Evolutionary conservation across 2,888 invertebrate species (phyloP), one percentile per base, ranked within the genome.

Genomic region (Monoplex corrugatus): DNA sequence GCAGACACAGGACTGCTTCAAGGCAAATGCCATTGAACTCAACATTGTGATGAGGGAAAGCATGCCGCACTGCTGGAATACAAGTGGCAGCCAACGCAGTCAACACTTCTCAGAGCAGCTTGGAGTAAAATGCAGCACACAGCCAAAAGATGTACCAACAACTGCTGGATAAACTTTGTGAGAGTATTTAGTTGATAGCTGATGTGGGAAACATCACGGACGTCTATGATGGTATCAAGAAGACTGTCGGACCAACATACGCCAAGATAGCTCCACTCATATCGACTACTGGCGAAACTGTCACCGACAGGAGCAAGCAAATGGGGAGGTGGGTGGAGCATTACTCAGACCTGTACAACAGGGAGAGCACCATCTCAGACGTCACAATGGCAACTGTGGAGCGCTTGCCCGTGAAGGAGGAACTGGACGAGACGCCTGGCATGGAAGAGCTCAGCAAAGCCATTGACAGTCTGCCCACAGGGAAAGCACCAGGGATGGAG

Each of bases 161-260:
- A 86, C 63, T 86, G 3, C 72, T 72, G 87, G 87, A n/a, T 40
- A 28, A 87, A 44, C 43, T 78, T 32, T 72, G 87, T 75, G 72
- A 87, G n/a, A 32, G 72, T 44, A 78, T 87, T 35, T 45, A 87
- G 75, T n/a, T 68, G 43, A 45, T 78, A n/a, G 78, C 87, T 40
- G 75, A 43, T n/a, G n/a, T 45, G 0, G 75, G 75, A 43, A 75
- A 87, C 78, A 87, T 57, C 50, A 38, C 57, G 2, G 50, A 57
- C 19, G 44, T 87, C 45, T 82, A 87, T 13, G 82, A n/a, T n/a
- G n/a, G n/a, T n/a, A n/a, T n/a, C n/a, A n/a, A n/a, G n/a, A 87
- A 87, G 40, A 82, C 82, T 35, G 35, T 87, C 35, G 50, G 80
- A 43, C 43, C 80, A 80, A 80, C 40, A 80, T 43, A 43, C 43